Evolutionary conservation across 2,888 invertebrate species (phyloP).

Genomic region (Synergus japonicus): DNA sequence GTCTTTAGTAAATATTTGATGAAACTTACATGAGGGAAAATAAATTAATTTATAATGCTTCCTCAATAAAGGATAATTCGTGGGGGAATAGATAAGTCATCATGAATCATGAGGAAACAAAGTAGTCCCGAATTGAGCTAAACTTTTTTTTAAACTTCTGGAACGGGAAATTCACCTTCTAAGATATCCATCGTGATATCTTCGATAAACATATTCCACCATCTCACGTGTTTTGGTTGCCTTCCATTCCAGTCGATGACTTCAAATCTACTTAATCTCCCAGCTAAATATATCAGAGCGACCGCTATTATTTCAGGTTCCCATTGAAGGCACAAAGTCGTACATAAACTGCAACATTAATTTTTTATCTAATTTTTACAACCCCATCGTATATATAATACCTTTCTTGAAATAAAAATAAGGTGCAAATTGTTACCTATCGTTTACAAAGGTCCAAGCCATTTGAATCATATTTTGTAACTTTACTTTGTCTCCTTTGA

Average conservation of each 20-base stretch:
- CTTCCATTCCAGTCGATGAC: slow-evolving; percentile 94
- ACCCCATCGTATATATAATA: not conserved
- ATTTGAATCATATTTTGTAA: slow-evolving; percentile 98
- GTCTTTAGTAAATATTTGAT: slow-evolving; percentile 23
- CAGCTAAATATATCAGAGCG: slow-evolving; percentile 96
- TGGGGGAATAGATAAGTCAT: slow-evolving; percentile 1
- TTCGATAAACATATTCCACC: slow-evolving; percentile 99
- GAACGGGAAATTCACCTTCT: slow-evolving; percentile 80
- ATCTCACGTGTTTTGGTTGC: slow-evolving; percentile 85
- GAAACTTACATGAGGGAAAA: not conserved
- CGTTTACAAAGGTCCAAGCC: slow-evolving; percentile 99
- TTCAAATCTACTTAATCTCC: slow-evolving; percentile 97
- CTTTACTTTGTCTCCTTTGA: slow-evolving; percentile 94
- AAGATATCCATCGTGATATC: slow-evolving; percentile 95
- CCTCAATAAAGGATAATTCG: not conserved
- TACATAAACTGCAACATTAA: slow-evolving; percentile 85
- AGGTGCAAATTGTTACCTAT: slow-evolving; percentile 81
- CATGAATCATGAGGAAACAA: not conserved
- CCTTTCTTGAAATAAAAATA: not conserved
- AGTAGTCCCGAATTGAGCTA: not conserved
- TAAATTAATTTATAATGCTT: not conserved
- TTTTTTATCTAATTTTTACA: slow-evolving; percentile 9
- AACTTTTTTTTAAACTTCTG: not conserved
- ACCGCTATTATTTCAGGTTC: slow-evolving; percentile 99
- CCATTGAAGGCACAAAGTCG: slow-evolving; percentile 97